Conservation (phyloP, 2,797 vertebrate genomes). For the Poliocrania exsul region DNA sequence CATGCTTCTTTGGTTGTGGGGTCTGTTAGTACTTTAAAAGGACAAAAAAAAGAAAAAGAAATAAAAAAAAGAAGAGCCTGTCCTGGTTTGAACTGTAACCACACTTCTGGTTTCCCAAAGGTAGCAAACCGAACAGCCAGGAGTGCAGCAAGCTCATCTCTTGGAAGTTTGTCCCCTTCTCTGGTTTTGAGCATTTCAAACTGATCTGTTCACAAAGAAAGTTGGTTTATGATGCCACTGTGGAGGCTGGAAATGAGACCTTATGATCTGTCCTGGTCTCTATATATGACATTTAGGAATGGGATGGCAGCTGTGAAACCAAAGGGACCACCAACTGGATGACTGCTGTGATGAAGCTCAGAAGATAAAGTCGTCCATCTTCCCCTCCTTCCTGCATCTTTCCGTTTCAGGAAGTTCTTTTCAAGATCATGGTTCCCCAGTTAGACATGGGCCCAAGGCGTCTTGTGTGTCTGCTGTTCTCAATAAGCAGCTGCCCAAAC, state of each 20-base stretch:
- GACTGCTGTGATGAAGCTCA: background rate
- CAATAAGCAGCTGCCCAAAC: background rate
- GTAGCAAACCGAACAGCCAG: background rate
- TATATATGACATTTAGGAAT: background rate
- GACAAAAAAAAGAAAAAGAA: background rate
- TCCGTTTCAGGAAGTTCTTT: background rate
- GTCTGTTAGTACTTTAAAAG: background rate
- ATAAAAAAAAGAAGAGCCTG: background rate
- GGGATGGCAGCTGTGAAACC: background rate
- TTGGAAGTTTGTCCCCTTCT: conserved; percentile 5
- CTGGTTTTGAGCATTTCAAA: conserved; percentile 10
- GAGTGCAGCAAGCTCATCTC: background rate
- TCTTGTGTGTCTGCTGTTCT: background rate
- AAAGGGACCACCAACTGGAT: background rate
- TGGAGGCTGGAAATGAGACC: conserved; percentile 6
- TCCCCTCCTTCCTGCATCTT: background rate
- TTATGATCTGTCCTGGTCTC: background rate
- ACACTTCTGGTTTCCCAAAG: background rate
- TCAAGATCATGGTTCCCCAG: background rate
- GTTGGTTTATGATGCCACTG: background rate
- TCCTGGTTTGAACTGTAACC: conserved; percentile 15
- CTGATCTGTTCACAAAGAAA: background rate
- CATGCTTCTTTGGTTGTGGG: background rate
- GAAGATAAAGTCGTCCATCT: background rate
- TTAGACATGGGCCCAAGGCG: background rate